Percentiles rank a stretch among this genome's conserved stretches.
These are phyloP conservation scores for Deroptyus accipitrinus DNA, from an alignment of 2,113 vertebrate genomes.

Conservation along the genomic window DNA sequence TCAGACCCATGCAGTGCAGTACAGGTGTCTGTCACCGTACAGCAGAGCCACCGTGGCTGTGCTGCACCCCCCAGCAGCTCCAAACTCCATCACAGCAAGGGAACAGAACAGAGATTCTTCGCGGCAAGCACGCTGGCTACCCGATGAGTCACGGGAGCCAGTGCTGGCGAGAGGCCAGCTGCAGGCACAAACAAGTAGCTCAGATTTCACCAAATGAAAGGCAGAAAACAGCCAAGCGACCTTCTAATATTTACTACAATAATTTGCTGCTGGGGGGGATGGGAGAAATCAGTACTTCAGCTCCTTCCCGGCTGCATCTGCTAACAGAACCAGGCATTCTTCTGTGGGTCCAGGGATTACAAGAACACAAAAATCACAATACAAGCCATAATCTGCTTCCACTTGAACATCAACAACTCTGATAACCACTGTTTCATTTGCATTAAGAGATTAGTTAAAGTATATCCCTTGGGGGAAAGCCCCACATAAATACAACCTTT, in stretches of 20 bases:
- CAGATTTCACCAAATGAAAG: not conserved
- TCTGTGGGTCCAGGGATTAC: not conserved
- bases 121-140: rapidly evolving
- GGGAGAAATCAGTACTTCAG: not conserved
- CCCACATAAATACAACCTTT: not conserved
- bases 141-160: not conserved
- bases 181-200: slow-evolving; percentile 19
- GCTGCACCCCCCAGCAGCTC: not conserved
- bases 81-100: not conserved
- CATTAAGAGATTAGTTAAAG: not conserved
- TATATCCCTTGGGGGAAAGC: not conserved
- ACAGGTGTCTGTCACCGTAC: rapidly evolving
- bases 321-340: not conserved
- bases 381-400: not conserved
- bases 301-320: not conserved
- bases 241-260: not conserved
- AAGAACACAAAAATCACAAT: not conserved
- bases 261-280: not conserved
- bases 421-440: not conserved
- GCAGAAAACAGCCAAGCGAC: not conserved
- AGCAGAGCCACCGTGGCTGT: not conserved
- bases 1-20: rapidly evolving
- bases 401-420: not conserved
- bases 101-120: slow-evolving; percentile 18
- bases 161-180: not conserved